Base-by-base conservation (phyloP, 2,113 vertebrate genomes). In the Dromiciops gliroides region DNA sequence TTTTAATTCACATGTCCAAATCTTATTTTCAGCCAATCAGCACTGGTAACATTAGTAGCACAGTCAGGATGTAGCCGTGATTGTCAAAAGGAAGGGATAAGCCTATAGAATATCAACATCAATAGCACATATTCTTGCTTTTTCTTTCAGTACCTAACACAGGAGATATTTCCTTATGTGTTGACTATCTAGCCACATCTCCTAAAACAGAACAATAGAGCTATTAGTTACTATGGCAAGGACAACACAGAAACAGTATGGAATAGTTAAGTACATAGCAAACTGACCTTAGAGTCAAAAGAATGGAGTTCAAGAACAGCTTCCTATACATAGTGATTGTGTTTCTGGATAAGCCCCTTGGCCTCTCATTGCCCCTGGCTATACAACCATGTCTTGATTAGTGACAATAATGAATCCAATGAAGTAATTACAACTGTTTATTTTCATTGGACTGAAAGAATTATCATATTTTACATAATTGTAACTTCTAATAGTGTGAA, bases 1-100 rank as follows among this genome's bases (percentile, higher is more conserved):
- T 67, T 95, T 94, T 24, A 16, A 60, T 93, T 67, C 25, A 94
- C 93, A 52, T 83, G 50, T 49, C 47, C 52, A 83, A 51, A 75
- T 90, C 88, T 90, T 48, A 6, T 24, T 51, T 93, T 51, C 88
- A 5, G 25, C 37, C 90, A 10, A 44, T 75, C 37, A n/a, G 60
- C 26, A 75, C 0, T 83, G 67, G 67, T 25, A 53, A 2, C 24
- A 48, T 50, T 44, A 25, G 22, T 19, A 48, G 26, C 92, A 44
- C 16, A 44, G 6, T 22, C n/a, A n/a, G 67, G n/a, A 83, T 83
- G 37, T 83, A 22, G n/a, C 6, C 67, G n/a, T 23, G 6, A 83
- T 83, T 83, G 26, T 83, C n/a, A 83, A 83, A 83, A 83, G 6
- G 67, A 83, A 83, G 37, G n/a, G 37, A 44, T 8, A 67, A 60